Base-by-base conservation (phyloP, 2,797 vertebrate genomes). In the Lutjanus campechanus region DNA sequence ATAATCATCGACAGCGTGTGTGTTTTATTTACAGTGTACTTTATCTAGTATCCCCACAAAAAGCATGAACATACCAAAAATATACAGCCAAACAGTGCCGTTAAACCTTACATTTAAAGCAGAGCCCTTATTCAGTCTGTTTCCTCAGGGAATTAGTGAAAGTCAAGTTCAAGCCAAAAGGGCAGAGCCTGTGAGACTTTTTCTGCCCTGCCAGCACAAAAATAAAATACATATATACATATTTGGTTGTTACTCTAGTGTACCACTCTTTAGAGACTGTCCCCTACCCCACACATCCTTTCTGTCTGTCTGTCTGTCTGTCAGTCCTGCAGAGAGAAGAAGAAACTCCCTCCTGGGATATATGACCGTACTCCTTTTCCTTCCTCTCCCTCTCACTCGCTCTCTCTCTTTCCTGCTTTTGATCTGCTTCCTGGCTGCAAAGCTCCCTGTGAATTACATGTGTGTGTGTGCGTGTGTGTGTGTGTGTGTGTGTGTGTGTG, bases 361-460 rank as follows among this genome's bases (percentile, higher is more conserved):
- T 36, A 74, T 74, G 73, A 50, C 68, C 76, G 74, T n/a, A 44
- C 69, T 84, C 43, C 46, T 17, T 63, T 73, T 79, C 79, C 74
- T 80, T 81, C 80, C 51, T 68, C 66, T 75, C 49, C 62, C 41
- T 41, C 58, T 81, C 65, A 22, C 65, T 82, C 13, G 12, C 62
- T 83, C 67, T 76, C 67, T 76, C n/a, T 63, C 76, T 83, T 82
- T 86, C 84, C 86, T 85, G 86, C 69, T 79, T 84, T 85, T 77
- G 60, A 84, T 74, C 20, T 69, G 63, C 41, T 79, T 85, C 74
- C 85, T 79, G 82, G 20, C 71, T 72, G 54, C 20, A 81, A 56
- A 76, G 29, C 58, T 58, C 13, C 17, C 56, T 13, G 50, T 84
- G n/a, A 75, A 51, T 44, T 54, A 25, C 17, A 17, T 69, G 61